phyloP scores from a whole-genome alignment of 2,113 vertebrate genomes.

The Colius striatus region DNA sequence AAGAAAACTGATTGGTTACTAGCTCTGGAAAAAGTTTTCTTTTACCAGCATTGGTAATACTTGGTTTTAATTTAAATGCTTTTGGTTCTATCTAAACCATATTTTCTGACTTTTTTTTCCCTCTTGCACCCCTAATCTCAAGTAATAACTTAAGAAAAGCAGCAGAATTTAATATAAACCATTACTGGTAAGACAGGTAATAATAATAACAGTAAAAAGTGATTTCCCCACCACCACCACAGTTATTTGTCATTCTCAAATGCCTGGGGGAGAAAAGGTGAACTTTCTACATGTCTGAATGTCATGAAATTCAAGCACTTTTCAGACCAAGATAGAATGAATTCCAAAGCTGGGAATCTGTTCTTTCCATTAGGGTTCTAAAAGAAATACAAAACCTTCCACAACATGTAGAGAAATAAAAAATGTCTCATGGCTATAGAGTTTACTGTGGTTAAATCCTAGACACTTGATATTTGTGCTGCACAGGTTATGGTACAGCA shows the following conservation, averaged over 20 bases:
- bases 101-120: conserved; percentile 37
- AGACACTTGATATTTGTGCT: conserved; percentile 2
- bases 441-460: neutral
- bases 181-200: conserved; percentile 64
- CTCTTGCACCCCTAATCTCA: conserved; percentile 39
- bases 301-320: conserved; percentile 60
- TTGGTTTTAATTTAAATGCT: conserved; percentile 52
- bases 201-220: conserved; percentile 66
- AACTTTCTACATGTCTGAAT: conserved; percentile 56
- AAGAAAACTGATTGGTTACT: neutral
- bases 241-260: conserved; percentile 55
- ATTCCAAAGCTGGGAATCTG: conserved; percentile 62
- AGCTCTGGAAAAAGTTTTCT: neutral
- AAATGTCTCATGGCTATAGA: neutral
- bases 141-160: conserved; percentile 62
- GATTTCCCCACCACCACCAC: conserved; percentile 31
- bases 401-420: conserved; percentile 32
- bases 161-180: conserved; percentile 62
- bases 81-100: conserved; percentile 59
- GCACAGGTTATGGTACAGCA: neutral
- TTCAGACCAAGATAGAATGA: conserved; percentile 38
- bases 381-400: conserved; percentile 52
- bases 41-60: neutral
- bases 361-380: conserved; percentile 57
- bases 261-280: conserved; percentile 62